Evolutionary conservation across 2,888 invertebrate genomes (phyloP), one percentile per base, ranked within the genome.

Genomic region (Drosophila koepferae): DNA sequence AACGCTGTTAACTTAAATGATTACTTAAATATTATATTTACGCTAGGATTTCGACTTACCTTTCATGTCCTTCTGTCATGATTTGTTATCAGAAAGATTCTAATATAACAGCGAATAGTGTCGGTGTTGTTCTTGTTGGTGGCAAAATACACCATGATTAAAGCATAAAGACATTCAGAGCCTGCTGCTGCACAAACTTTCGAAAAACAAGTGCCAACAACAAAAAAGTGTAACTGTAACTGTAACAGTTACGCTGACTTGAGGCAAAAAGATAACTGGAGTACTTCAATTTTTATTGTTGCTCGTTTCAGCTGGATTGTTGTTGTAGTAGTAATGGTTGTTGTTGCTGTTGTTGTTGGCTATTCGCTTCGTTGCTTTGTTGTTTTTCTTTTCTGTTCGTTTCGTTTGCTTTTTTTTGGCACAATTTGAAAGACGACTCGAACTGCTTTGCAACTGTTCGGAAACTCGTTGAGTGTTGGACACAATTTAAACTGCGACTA

Each of bases 41-140:
- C 7, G 16, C 4, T 16, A 28, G 28, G 16, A 9, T 28, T 28
- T 28, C 6, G n/a, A 71, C 96, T 96, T 95, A 97, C 97, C 96
- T 96, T 95, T 97, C 97, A 96, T 95, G 96, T 95, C 96, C 95
- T 95, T 97, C 97, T 96, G 96, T 97, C 97, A 97, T 97, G 96
- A 94, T 97, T 96, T 94, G 96, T 96, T 94, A 95, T 95, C 95
- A 95, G 95, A 95, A 96, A 96, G 95, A 95, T 95, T 95, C 96
- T 96, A 97, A 95, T 96, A 95, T 95, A 95, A 95, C 95, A 95
- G 95, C 95, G 95, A 96, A 92, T 91, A 95, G 95, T 95, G 95
- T 91, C 89, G 86, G 85, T 88, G 90, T 89, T 88, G 90, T 90
- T 86, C 85, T 88, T 84, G 86, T 83, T 90, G 92, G 91, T 91